Conservation (phyloP, 2,113 vertebrate species). For the Campylomormyrus numenius region DNA sequence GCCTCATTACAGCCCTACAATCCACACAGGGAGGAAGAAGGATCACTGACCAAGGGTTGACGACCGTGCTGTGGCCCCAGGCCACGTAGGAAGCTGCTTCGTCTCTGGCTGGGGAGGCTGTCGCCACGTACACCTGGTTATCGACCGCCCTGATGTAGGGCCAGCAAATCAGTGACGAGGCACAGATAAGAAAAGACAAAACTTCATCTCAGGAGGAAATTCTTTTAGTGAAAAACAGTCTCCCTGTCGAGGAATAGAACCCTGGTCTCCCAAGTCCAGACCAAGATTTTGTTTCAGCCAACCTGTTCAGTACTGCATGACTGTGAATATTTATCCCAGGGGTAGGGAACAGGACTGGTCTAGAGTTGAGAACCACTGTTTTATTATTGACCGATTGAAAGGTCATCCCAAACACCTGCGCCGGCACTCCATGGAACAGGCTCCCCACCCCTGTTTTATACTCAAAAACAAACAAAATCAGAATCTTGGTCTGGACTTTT, state of each 20-base stretch:
- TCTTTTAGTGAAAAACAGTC: neutral
- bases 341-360: no score
- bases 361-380: no score
- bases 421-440: no score
- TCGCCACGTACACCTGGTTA: slow-evolving; percentile 86
- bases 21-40: neutral
- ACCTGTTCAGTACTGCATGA: neutral
- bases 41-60: slow-evolving; percentile 81
- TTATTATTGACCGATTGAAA: neutral
- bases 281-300: neutral
- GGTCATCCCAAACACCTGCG: no score
- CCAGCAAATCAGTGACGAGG: slow-evolving; percentile 6
- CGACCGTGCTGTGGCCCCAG: slow-evolving; percentile 91
- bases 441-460: neutral
- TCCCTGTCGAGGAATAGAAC: neutral
- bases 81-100: slow-evolving; percentile 79
- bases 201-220: neutral
- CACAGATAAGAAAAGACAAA: neutral
- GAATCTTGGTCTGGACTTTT: neutral
- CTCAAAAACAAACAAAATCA: neutral
- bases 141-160: slow-evolving; percentile 72
- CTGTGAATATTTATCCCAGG: neutral
- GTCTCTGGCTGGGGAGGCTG: slow-evolving; percentile 86
- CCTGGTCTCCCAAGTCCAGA: neutral
- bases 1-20: neutral